Evolutionary conservation across 2,113 vertebrate species (phyloP), one percentile per base, ranked within the genome.

Genomic region (Gambusia holbrooki): DNA sequence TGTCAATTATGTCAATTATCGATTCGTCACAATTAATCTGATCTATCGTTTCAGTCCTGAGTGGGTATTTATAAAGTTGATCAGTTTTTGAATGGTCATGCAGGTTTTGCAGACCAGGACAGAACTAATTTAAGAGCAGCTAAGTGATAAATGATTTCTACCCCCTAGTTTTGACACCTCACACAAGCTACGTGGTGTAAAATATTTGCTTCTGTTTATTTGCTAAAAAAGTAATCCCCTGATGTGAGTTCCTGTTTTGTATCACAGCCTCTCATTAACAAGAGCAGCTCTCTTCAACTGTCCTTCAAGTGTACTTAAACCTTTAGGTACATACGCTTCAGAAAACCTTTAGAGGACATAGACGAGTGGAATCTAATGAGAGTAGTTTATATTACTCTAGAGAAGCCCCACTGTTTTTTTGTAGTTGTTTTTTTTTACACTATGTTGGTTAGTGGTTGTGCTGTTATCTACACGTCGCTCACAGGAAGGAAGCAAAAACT

Each of bases 281-380:
- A 4, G 62, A 51, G 69, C 79, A 80, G 77, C 84, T 79, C 79
- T 67, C 3, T 3, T 77, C 42, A 40, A 0, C 71, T 76, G 66
- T 90, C 81, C 79, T 84, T 66, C 33, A 92, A 90, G 85, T 90
- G 90, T 90, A 86, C 90, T 93, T 92, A 86, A 2, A 1, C 35
- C 77, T 66, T 83, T 74, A 71, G 51, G 33, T 76, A 80, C 51
- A 62, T 12, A 4, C 82, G 76, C 13, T 15, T 64, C 61, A 73
- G 29, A 65, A 63, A 28, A 74, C 27, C 42, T 65, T 15, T 28
- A 54, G 27, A 65, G 70, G 61, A 73, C 7, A 30, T 58, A 64
- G 25, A 61, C 73, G 32, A 69, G 30, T 63, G 25, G 79, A 66
- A 60, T 72, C 30, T 42, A 33, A 15, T 4, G n/a, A 28, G 69